A percentile compares a stretch with the other conserved stretches of the same genome.
Conservation (phyloP, 1,140 invertebrate genomes). For the Akabosia matsudoensis region DNA sequence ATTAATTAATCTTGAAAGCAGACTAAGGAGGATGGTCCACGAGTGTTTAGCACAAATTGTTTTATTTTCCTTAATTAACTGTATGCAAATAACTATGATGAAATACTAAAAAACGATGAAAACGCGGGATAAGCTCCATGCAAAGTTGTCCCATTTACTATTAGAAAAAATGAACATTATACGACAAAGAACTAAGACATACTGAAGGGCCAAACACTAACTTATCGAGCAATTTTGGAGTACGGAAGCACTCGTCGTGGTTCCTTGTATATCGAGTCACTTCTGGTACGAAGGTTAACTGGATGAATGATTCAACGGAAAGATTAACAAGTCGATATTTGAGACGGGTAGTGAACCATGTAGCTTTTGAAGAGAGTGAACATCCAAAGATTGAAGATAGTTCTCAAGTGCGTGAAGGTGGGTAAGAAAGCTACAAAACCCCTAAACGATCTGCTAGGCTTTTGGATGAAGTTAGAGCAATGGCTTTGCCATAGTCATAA, state of each 20-base stretch:
- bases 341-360: background rate
- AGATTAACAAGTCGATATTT: background rate
- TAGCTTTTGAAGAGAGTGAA: background rate
- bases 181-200: too few relatives aligned
- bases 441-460: background rate
- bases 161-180: too few relatives aligned
- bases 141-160: too few relatives aligned
- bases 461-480: background rate
- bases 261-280: background rate
- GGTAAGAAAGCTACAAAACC: background rate
- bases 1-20: background rate
- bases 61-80: too few relatives aligned
- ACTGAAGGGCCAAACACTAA: background rate
- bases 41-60: too few relatives aligned
- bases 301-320: background rate
- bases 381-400: background rate
- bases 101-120: too few relatives aligned
- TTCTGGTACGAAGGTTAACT: background rate
- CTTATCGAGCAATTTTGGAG: background rate
- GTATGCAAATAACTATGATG: too few relatives aligned
- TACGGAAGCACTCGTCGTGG: background rate
- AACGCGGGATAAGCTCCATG: too few relatives aligned
- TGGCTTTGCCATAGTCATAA: background rate
- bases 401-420: background rate
- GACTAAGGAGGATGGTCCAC: too few relatives aligned